These are phyloP conservation scores for Cephus pygmeus DNA, from an alignment of 2,888 invertebrate genomes.

Conservation along the genomic window DNA sequence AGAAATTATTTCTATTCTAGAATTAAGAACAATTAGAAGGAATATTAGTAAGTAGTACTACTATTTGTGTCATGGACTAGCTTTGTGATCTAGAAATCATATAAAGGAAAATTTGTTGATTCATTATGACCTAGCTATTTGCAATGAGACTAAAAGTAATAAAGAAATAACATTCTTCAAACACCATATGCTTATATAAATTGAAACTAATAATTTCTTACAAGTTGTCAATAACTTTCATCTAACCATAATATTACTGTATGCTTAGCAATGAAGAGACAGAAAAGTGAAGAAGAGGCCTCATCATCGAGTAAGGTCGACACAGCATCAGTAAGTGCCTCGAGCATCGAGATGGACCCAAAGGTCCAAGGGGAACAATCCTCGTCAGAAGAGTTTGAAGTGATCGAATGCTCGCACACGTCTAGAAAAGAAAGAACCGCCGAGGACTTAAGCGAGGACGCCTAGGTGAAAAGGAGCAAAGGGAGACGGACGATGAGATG, in stretches of 20 bases:
- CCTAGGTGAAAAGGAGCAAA: conserved; percentile 22
- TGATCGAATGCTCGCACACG: conserved; percentile 42
- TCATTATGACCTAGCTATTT: no score
- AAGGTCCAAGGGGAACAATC: background rate
- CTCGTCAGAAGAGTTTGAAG: conserved; percentile 53
- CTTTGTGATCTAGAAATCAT: no score
- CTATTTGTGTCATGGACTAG: no score
- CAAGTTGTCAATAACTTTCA: background rate
- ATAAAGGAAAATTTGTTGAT: no score
- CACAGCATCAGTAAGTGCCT: conserved; percentile 32
- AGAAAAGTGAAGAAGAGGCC: background rate
- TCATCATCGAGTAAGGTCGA: conserved; percentile 6
- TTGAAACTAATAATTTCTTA: background rate
- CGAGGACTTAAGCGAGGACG: conserved; percentile 27
- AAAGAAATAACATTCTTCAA: background rate
- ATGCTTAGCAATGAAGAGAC: background rate
- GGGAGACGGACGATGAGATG: conserved; percentile 1
- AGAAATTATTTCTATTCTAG: no score
- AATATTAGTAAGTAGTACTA: no score
- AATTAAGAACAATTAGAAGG: no score
- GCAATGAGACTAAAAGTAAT: background rate
- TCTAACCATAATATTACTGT: background rate
- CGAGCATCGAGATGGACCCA: conserved; percentile 17
- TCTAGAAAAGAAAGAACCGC: conserved; percentile 13
- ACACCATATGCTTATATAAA: background rate